Conservation (phyloP, 2,797 vertebrate species). For the Gallirallus australis region DNA sequence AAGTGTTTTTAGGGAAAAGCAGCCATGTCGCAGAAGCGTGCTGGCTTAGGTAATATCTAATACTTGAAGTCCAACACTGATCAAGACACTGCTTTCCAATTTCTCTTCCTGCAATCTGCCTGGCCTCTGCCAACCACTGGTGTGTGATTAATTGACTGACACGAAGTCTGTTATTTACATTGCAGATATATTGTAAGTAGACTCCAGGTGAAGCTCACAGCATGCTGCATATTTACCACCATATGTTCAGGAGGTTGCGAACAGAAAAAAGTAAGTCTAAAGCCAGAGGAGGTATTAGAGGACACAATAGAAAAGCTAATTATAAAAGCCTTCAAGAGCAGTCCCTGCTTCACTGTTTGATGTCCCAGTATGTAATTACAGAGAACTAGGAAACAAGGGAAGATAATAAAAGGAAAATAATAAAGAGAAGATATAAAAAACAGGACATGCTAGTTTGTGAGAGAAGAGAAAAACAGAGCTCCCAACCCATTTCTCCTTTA, state of each 20-base stretch:
- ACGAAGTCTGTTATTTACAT: constrained; percentile 65
- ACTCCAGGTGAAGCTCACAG: constrained; percentile 71
- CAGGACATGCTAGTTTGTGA: not conserved
- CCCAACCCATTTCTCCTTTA: not conserved
- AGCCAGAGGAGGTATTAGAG: constrained; percentile 68
- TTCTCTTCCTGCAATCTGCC: constrained; percentile 51
- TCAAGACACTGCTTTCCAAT: not conserved
- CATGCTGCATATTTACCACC: constrained; percentile 69
- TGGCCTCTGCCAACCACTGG: constrained; percentile 63
- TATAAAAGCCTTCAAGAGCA: constrained; percentile 60
- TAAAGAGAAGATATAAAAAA: constrained; percentile 35
- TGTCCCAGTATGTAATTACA: constrained; percentile 57
- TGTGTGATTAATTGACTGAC: constrained; percentile 71
- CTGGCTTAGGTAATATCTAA: not conserved
- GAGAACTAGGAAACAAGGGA: constrained; percentile 47
- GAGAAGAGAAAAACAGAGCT: not conserved
- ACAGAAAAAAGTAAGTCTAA: constrained; percentile 61
- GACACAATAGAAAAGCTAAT: constrained; percentile 69
- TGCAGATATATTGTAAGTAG: constrained; percentile 67
- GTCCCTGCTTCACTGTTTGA: constrained; percentile 29
- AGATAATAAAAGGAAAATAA: constrained; percentile 49
- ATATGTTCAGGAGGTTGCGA: constrained; percentile 72
- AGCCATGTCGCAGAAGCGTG: not conserved
- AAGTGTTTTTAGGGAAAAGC: not conserved
- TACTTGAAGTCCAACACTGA: not conserved